Evolutionary conservation across 92 coral and sea anemone species (phyloP).

Genomic region (Zoanthus sansibaricus): DNA sequence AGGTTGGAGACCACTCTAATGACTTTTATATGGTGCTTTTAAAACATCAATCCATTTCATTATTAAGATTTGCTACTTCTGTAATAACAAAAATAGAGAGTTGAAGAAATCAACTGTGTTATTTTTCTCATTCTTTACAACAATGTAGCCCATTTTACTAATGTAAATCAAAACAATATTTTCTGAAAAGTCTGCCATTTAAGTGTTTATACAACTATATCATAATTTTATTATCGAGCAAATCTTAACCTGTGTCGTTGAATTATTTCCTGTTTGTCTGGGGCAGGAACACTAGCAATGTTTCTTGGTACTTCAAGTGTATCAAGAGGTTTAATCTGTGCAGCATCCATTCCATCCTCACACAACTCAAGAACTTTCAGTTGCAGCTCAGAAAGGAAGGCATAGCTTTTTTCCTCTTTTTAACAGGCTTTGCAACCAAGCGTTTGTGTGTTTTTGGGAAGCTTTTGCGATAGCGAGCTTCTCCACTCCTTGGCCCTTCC

Average conservation of each 20-base stretch:
- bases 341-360: neutral
- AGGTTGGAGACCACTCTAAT: neutral
- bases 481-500: slow-evolving; percentile 16
- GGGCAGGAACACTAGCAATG: slow-evolving; percentile 47
- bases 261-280: slow-evolving; percentile 37
- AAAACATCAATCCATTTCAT: too few species aligned
- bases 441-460: slow-evolving; percentile 58
- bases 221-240: neutral
- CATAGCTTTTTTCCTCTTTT: slow-evolving; percentile 48
- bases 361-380: slow-evolving; percentile 26
- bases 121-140: too few species aligned
- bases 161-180: too few species aligned
- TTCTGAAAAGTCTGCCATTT: too few species aligned
- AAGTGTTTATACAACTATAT: neutral
- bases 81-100: too few species aligned
- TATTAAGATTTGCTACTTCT: too few species aligned
- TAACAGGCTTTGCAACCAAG: slow-evolving; percentile 70
- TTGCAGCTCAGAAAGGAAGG: slow-evolving; percentile 46
- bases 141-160: too few species aligned
- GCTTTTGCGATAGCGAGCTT: slow-evolving; percentile 47
- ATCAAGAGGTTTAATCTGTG: neutral
- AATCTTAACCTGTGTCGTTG: slow-evolving; percentile 18
- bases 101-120: too few species aligned
- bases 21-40: too few species aligned
- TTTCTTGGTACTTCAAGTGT: neutral